Conservation (phyloP, 2,888 invertebrate genomes). For the Lepidocyrtinus sp. region DNA sequence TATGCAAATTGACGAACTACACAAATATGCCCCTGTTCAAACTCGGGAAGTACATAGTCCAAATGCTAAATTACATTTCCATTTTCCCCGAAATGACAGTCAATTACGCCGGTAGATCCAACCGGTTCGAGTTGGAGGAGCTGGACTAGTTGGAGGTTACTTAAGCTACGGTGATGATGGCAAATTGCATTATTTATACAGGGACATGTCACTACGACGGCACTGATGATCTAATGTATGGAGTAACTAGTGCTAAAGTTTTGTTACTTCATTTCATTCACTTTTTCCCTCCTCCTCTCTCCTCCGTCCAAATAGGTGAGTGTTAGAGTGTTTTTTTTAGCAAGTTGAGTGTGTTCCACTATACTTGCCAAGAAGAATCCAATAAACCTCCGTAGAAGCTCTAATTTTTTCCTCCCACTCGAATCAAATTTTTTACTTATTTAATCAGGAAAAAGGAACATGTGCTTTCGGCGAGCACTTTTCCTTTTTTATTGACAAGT, state of each 20-base stretch:
- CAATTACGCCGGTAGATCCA: too few species aligned
- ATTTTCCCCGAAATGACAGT: slow-evolving; percentile 19
- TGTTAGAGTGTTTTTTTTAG: too few species aligned
- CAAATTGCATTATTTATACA: slow-evolving; percentile 31
- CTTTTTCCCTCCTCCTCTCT: neutral
- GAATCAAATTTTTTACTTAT: slow-evolving; percentile 19
- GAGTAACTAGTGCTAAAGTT: neutral
- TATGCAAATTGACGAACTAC: too few species aligned
- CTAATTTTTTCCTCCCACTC: slow-evolving; percentile 30
- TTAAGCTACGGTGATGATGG: slow-evolving; percentile 33
- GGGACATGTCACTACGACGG: neutral
- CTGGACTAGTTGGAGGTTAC: slow-evolving; percentile 17
- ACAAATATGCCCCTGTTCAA: too few species aligned
- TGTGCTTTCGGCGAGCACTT: slow-evolving; percentile 16
- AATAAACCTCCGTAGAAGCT: slow-evolving; percentile 31
- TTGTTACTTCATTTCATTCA: neutral
- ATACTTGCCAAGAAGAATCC: slow-evolving; percentile 28
- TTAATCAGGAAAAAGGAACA: slow-evolving; percentile 16
- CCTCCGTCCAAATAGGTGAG: neutral
- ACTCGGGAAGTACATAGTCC: neutral
- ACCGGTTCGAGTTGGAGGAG: too few species aligned
- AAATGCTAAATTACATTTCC: neutral
- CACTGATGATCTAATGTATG: neutral
- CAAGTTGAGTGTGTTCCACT: slow-evolving; percentile 8
- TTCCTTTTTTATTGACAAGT: neutral